phyloP scores from a whole-genome alignment of 1,140 invertebrate genomes.

The Bathynomus jamesi region DNA sequence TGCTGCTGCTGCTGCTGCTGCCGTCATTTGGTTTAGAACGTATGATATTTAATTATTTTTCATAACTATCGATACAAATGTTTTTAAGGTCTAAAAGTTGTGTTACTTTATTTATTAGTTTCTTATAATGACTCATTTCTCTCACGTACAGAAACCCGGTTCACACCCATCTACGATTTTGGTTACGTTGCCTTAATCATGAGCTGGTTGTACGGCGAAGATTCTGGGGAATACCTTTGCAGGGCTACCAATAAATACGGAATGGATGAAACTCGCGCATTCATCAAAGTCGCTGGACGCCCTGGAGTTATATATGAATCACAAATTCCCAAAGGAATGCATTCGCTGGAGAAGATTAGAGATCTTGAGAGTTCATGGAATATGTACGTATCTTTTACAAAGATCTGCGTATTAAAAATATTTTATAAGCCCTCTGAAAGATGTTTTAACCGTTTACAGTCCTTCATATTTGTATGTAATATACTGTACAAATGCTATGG shows the following conservation, averaged over 20 bases:
- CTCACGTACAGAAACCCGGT: slow-evolving; percentile 64
- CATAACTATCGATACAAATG: no score
- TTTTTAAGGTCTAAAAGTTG: no score
- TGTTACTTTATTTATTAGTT: no score
- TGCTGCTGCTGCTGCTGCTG: no score
- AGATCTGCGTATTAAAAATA: no score
- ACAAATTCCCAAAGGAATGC: slow-evolving; percentile 87
- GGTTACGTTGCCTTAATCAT: slow-evolving; percentile 95
- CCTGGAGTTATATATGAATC: slow-evolving; percentile 87
- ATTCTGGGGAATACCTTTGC: slow-evolving; percentile 74
- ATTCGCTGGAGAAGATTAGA: slow-evolving; percentile 87
- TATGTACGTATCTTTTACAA: no score
- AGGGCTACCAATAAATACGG: slow-evolving; percentile 85
- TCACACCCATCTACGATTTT: slow-evolving; percentile 89
- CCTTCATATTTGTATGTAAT: no score
- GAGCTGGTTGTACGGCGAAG: slow-evolving; percentile 87
- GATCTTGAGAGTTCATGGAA: slow-evolving; percentile 94
- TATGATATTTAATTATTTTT: no score
- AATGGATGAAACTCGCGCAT: slow-evolving; percentile 66
- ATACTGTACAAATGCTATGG: no score
- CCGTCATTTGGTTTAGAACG: no score
- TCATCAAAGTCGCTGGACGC: slow-evolving; percentile 37
- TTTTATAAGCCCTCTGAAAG: no score
- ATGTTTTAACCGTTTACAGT: no score
- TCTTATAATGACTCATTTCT: slow-evolving; percentile 19